phyloP scores from a whole-genome alignment of 2,888 invertebrate genomes.

The Fragum fragum region DNA sequence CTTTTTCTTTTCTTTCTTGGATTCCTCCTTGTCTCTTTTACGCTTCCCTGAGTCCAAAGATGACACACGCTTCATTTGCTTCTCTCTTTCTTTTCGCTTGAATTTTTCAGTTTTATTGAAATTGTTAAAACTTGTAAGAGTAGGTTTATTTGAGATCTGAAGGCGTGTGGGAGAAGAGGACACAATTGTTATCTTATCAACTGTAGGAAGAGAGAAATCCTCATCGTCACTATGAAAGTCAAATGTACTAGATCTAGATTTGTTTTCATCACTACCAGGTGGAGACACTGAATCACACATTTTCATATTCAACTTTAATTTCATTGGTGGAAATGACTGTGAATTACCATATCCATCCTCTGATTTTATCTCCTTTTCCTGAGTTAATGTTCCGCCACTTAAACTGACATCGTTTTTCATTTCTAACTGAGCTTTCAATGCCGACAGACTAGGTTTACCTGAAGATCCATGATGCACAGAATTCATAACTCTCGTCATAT shows the following conservation, averaged over 20 bases:
- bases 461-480: conserved; percentile 38
- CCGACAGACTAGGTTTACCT: conserved; percentile 66
- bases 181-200: conserved; percentile 70
- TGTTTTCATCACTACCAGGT: conserved; percentile 64
- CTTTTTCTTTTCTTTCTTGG: conserved; percentile 78
- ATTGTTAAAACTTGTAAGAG: conserved; percentile 70
- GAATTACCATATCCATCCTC: conserved; percentile 42
- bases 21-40: conserved; percentile 78
- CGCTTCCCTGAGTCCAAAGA: conserved; percentile 76
- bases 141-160: conserved; percentile 78
- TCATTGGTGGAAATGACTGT: conserved; percentile 60
- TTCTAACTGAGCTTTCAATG: conserved; percentile 67
- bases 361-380: conserved; percentile 51
- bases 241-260: conserved; percentile 73
- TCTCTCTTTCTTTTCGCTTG: conserved; percentile 73
- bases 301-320: conserved; percentile 67
- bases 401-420: conserved; percentile 57
- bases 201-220: conserved; percentile 71
- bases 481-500: conserved; percentile 33
- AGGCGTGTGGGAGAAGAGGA: conserved; percentile 76
- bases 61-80: conserved; percentile 69
- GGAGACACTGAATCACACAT: conserved; percentile 66
- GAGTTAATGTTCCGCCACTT: conserved; percentile 51
- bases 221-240: conserved; percentile 83
- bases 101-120: conserved; percentile 79